phyloP scores from a whole-genome alignment of 2,797 vertebrate genomes.

The Lagorchestes hirsutus region DNA sequence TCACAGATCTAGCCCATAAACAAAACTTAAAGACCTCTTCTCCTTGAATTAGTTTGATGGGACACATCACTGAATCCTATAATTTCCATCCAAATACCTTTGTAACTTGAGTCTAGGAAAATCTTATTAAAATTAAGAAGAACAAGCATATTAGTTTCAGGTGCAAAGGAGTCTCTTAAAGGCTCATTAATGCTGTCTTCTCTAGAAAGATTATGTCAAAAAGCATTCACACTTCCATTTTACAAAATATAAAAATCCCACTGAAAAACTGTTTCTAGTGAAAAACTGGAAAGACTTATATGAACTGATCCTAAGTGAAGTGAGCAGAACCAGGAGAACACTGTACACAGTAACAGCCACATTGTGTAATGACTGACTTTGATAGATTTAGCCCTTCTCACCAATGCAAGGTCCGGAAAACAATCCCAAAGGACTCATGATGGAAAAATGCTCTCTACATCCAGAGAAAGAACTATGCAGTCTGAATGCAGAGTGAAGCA shows the following conservation, averaged over 20 bases:
- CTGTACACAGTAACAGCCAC: too few relatives aligned
- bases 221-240: conserved; percentile 12
- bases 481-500: too few relatives aligned
- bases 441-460: too few relatives aligned
- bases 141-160: background rate
- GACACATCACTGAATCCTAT: fast-evolving
- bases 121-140: background rate
- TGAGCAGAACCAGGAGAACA: too few relatives aligned
- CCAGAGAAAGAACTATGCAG: too few relatives aligned
- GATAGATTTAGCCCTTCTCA: too few relatives aligned
- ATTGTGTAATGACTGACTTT: too few relatives aligned
- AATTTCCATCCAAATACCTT: background rate
- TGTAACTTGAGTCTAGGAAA: background rate
- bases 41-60: conserved; percentile 27
- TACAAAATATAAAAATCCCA: conserved; percentile 50
- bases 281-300: conserved; percentile 32
- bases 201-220: conserved; percentile 25
- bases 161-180: background rate
- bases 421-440: too few relatives aligned
- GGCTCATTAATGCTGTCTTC: conserved; percentile 39
- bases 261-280: conserved; percentile 60
- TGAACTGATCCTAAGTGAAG: too few relatives aligned
- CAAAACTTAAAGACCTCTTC: background rate
- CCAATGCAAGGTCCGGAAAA: too few relatives aligned
- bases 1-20: background rate